Evolutionary conservation across 2,113 vertebrate species (phyloP).

Genomic region (Coptodon bakossiorum): DNA sequence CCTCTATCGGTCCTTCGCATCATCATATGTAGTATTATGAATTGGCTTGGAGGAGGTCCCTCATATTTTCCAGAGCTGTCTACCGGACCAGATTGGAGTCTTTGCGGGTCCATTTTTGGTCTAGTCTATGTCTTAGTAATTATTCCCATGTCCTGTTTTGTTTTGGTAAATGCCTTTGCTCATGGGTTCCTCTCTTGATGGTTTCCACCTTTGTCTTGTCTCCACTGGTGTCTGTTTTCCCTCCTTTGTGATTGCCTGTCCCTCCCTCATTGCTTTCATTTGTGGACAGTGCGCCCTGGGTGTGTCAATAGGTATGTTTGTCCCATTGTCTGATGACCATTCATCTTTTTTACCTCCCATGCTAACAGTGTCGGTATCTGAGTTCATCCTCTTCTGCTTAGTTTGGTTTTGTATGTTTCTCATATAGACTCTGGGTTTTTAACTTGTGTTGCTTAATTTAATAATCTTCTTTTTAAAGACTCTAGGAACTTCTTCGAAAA

Average conservation of each 20-base stretch:
- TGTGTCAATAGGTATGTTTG: not conserved
- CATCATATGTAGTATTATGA: not conserved
- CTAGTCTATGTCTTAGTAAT: not conserved
- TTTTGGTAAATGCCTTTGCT: not conserved
- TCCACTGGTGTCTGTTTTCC: not conserved
- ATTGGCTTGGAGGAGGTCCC: not conserved
- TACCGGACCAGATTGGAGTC: not conserved
- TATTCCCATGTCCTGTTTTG: not conserved
- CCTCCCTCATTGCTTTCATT: not conserved
- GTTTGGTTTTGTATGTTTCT: not conserved
- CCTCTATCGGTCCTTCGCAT: fast-evolving
- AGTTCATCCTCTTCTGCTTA: not conserved
- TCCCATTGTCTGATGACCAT: not conserved
- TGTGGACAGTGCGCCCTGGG: not conserved
- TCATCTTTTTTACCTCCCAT: not conserved
- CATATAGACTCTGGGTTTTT: not conserved
- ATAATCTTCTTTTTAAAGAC: not conserved
- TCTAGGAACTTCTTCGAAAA: not conserved
- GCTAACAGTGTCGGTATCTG: not conserved
- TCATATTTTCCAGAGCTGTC: not conserved
- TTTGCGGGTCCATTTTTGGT: not conserved
- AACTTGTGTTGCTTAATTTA: not conserved
- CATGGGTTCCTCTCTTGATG: not conserved
- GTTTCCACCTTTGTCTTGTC: not conserved
- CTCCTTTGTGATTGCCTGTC: not conserved